These are phyloP conservation scores for Hyperoplus lanceolatus DNA, from an alignment of 2,797 vertebrate genomes.

Conservation along the genomic window DNA sequence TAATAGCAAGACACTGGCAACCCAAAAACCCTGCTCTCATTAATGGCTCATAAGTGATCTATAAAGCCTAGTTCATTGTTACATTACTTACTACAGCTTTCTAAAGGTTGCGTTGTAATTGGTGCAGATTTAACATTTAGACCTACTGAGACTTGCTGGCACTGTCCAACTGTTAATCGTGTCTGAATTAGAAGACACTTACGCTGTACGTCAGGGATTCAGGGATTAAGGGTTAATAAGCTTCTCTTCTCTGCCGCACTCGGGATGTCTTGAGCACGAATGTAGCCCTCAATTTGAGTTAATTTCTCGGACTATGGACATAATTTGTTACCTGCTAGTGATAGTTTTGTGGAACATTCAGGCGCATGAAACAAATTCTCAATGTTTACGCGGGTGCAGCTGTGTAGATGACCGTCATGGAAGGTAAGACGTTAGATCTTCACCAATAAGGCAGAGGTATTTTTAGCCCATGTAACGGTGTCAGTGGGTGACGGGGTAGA, in stretches of 20 bases:
- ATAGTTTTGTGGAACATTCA: constrained; percentile 80
- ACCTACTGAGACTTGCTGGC: constrained; percentile 1
- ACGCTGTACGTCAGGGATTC: constrained; percentile 72
- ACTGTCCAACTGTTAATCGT: constrained; percentile 47
- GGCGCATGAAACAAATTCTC: constrained; percentile 60
- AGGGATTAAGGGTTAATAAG: constrained; percentile 79
- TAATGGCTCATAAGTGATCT: background rate
- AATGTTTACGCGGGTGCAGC: constrained; percentile 89
- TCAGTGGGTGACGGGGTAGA: constrained; percentile 19
- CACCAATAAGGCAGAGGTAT: background rate
- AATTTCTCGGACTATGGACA: constrained; percentile 90
- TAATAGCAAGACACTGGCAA: constrained; percentile 5
- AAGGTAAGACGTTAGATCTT: constrained; percentile 86
- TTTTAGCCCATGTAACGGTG: constrained; percentile 39
- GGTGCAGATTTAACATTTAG: background rate
- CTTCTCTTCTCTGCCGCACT: constrained; percentile 71
- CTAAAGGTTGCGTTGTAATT: background rate
- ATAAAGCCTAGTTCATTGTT: too few relatives aligned
- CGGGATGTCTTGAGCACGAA: constrained; percentile 82
- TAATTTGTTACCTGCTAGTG: constrained; percentile 79
- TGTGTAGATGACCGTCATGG: constrained; percentile 90
- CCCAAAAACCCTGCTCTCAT: background rate
- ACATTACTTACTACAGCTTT: background rate
- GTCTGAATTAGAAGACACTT: constrained; percentile 61
- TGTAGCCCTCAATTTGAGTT: constrained; percentile 62